Evolutionary conservation across 2,888 invertebrate genomes (phyloP), one percentile per base, ranked within the genome.

Genomic region (Furcula furcula): DNA sequence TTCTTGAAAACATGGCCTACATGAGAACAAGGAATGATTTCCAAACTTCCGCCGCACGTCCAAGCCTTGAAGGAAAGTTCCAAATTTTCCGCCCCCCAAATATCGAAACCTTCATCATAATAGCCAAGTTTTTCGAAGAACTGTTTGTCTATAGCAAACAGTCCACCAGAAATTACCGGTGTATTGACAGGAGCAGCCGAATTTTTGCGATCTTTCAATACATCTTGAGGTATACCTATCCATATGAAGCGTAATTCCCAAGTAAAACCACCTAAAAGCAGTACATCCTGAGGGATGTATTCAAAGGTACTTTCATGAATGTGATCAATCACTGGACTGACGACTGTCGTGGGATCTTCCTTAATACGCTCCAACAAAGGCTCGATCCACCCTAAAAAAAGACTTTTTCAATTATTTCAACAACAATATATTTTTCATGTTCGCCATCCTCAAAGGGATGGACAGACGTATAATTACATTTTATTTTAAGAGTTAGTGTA

Each of bases 1-100:
- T 97, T 97, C 45, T 98, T 91, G 90, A 98, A 99, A 60, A 99
- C 96, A 88, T 99, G 99, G 1, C 99, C 99, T 14, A 99, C 98
- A 83, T 98, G 98, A 6, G 98, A 98, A 77, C 99, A 99, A 1
- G 98, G 99, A n/a, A 98, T 93, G 46, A 98, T 98, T 83, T 98
- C 98, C 65, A 99, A 81, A 0, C 94, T 94, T 3, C 99, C 99
- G 19, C 98, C 98, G 66, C 99, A 99, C 99, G 99, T 99, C 99
- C 99, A 99, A 0, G 97, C 95, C 92, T 98, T 98, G 82, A 99
- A 99, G 1, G 98, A 98, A 21, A 99, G 82, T 79, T 98, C 98
- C 47, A 98, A 88, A 84, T 99, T 98, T 78, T 99, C 98, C 23
- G 97, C 98, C 33, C 99, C 99, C 99, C 98, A 99, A 60, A 98